These are phyloP conservation scores for Salvelinus sp. DNA, from an alignment of 2,113 vertebrate species.

Conservation along the genomic window DNA sequence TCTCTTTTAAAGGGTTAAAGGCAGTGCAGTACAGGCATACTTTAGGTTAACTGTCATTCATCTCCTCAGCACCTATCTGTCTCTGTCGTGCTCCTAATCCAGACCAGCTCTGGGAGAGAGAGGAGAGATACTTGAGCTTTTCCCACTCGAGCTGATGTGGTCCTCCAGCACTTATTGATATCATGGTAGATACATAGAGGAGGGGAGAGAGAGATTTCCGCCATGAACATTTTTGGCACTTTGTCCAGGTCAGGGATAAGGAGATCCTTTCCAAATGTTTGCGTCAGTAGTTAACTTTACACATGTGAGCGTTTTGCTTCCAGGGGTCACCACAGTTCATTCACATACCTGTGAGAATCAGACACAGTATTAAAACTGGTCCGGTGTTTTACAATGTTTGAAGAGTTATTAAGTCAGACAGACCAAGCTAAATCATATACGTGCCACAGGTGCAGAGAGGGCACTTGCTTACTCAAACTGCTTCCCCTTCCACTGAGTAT, in stretches of 20 bases:
- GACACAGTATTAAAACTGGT: background rate
- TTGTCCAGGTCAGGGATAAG: slow-evolving; percentile 31
- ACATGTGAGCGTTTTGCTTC: slow-evolving; percentile 3
- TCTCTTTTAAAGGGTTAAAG: slow-evolving; percentile 20
- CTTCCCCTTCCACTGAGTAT: too few species aligned
- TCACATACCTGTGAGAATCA: background rate
- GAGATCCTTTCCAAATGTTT: slow-evolving; percentile 26
- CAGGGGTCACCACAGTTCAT: slow-evolving; percentile 18
- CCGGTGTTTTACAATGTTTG: background rate
- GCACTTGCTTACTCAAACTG: slow-evolving; percentile 32
- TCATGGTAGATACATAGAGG: slow-evolving; percentile 32
- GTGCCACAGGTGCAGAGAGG: slow-evolving; percentile 20
- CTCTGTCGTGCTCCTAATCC: slow-evolving; percentile 32
- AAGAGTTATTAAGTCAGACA: slow-evolving; percentile 6
- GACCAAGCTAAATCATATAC: slow-evolving; percentile 1
- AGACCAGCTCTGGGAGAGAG: slow-evolving; percentile 14
- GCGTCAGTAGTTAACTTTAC: background rate
- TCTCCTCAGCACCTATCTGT: slow-evolving; percentile 25
- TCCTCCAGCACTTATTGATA: slow-evolving; percentile 43
- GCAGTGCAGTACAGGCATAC: slow-evolving; percentile 38
- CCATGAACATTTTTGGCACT: slow-evolving; percentile 56
- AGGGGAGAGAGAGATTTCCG: slow-evolving; percentile 27
- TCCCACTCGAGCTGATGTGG: slow-evolving; percentile 34
- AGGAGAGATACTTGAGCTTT: slow-evolving; percentile 1
- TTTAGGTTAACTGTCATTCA: slow-evolving; percentile 37